These are phyloP conservation scores for Pseudomyrmex cubaensis DNA, from an alignment of 1,140 invertebrate genomes.

Conservation along the genomic window DNA sequence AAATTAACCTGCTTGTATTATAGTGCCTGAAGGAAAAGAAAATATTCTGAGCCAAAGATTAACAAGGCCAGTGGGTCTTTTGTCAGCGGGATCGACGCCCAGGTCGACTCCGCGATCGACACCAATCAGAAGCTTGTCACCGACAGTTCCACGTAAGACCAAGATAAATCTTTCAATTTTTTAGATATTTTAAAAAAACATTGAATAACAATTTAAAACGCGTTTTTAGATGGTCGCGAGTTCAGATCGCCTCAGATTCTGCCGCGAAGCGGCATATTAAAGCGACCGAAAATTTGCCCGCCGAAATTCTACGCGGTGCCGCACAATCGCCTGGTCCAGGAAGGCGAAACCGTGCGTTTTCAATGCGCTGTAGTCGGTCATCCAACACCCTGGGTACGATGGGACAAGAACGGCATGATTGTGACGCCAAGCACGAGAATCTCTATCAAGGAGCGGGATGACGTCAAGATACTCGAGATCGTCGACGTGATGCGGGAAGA, in stretches of 20 bases:
- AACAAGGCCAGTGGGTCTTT: conserved; percentile 87
- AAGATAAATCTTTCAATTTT: neutral
- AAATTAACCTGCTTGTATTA: neutral
- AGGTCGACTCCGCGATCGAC: conserved; percentile 90
- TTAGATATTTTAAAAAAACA: neutral
- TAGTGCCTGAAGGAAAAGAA: conserved; percentile 93
- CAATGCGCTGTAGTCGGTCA: conserved; percentile 92
- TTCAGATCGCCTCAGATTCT: conserved; percentile 73
- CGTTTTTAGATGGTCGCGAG: conserved; percentile 76
- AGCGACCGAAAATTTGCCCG: conserved; percentile 83
- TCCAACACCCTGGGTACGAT: conserved; percentile 91
- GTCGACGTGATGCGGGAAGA: conserved; percentile 91
- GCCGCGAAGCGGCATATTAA: conserved; percentile 69
- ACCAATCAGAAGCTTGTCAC: conserved; percentile 89
- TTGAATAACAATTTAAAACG: neutral
- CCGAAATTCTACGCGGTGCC: conserved; percentile 96
- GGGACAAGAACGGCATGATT: conserved; percentile 91
- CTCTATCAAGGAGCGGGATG: conserved; percentile 90
- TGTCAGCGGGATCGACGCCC: conserved; percentile 90
- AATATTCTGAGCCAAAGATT: conserved; percentile 89
- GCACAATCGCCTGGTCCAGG: conserved; percentile 92
- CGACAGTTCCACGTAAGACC: conserved; percentile 77
- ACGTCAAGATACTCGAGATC: conserved; percentile 91
- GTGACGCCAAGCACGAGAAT: conserved; percentile 89
- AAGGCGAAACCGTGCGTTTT: conserved; percentile 92